Conservation (phyloP, 2,797 vertebrate species). For the Aphelocoma californica region DNA sequence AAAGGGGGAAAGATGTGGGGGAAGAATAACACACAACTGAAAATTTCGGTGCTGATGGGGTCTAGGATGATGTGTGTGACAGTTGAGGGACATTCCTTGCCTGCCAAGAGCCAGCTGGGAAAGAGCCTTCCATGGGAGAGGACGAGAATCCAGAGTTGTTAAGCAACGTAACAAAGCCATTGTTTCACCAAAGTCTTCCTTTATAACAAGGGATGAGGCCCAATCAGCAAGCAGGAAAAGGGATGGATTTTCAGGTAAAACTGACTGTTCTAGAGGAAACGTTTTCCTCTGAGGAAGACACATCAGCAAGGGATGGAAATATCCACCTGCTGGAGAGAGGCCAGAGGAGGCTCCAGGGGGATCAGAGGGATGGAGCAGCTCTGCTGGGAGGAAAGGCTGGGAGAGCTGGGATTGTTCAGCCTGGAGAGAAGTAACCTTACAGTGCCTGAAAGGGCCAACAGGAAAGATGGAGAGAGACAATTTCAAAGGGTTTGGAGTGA, state of each 20-base stretch:
- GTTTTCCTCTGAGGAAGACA: neutral
- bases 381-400: neutral
- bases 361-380: neutral
- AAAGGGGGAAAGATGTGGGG: neutral
- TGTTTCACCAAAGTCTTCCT: neutral
- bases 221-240: accelerated
- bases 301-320: neutral
- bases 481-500: accelerated
- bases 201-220: neutral
- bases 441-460: accelerated
- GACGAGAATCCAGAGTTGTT: neutral
- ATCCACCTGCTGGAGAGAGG: neutral
- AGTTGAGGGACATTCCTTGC: neutral
- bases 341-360: neutral
- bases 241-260: neutral
- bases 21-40: neutral
- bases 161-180: neutral
- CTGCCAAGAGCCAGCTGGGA: neutral
- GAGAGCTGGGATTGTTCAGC: neutral
- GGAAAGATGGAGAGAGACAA: accelerated
- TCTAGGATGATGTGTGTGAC: neutral
- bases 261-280: neutral
- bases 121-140: neutral
- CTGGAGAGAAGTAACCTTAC: neutral
- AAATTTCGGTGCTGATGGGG: neutral